Evolutionary conservation across 2,888 invertebrate species (phyloP), one percentile per base, ranked within the genome.

Genomic region (Schrankia costaestrigalis): DNA sequence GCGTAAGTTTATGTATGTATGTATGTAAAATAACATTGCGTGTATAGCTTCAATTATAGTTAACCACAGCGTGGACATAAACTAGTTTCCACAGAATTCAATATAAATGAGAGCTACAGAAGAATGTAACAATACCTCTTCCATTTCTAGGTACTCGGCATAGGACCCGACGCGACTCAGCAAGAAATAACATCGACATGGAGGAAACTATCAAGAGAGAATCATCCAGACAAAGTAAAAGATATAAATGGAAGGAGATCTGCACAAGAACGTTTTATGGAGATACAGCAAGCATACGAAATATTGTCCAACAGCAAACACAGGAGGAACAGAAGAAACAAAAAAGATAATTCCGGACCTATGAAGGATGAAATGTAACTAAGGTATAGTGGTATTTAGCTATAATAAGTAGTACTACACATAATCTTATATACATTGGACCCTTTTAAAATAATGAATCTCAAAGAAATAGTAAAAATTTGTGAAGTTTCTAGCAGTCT

Each of bases 271-370:
- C 92, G 90, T 31, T 98, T 98, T 73, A 95, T 97, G 90, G 96
- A 97, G 63, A 95, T 97, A 43, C 97, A 97, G 63, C 94, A 95
- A 67, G 97, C 98, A 0, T 98, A 97, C 71, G 97, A 95, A 67
- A 93, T 95, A 24, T 84, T 97, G 0, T 96, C 95, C 5, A 95
- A 93, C 55, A 94, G 94, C 52, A 95, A 96, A 66, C 91, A 91
- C 31, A 92, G 93, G 46, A 88, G 96, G 29, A 90, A 91, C 46
- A 87, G 92, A 31, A 91, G 91, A 46, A 96, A 96, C 69, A 93
- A 93, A 58, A 92, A 93, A 58, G 92, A 88, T 33, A 89, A 87
- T 33, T 88, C 89, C 0, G 89, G 89, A n/a, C 63, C 67, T 3
- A 38, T 9, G 2, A 55, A 53, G 27, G 52, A 47, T 7, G 51